phyloP scores from a whole-genome alignment of 2,113 vertebrate species.

The Hemibagrus wyckioides region DNA sequence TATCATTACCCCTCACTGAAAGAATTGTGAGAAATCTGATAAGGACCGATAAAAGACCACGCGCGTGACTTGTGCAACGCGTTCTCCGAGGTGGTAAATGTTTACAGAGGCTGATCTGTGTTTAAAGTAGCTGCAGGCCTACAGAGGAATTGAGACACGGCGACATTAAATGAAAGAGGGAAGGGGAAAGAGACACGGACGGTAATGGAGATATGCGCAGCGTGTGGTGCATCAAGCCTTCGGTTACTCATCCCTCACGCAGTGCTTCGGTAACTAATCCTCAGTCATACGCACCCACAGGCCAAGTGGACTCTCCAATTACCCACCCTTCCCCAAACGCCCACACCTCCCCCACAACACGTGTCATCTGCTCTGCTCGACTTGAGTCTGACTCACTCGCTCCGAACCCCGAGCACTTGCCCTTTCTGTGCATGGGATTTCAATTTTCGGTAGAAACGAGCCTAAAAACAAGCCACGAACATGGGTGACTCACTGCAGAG shows the following conservation, averaged over 20 bases:
- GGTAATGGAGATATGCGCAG: background rate
- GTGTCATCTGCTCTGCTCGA: background rate
- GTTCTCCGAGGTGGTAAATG: background rate
- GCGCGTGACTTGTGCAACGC: background rate
- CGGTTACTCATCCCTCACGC: conserved; percentile 26
- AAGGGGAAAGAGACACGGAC: background rate
- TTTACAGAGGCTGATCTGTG: background rate
- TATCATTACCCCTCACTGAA: background rate
- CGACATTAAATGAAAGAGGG: background rate
- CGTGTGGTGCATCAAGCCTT: background rate
- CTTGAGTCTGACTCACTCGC: conserved; percentile 20
- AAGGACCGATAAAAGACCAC: background rate
- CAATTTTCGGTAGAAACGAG: background rate
- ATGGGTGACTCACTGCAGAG: background rate
- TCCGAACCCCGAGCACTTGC: background rate
- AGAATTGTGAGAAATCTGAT: background rate
- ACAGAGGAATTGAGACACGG: background rate
- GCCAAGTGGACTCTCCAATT: conserved; percentile 27
- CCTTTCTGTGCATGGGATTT: background rate
- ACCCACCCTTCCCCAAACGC: conserved; percentile 14
- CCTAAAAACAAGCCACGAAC: background rate
- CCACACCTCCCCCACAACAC: conserved; percentile 35
- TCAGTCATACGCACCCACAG: background rate
- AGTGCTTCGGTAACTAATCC: conserved; percentile 1
- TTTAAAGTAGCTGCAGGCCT: background rate